These are phyloP conservation scores for Carassius gibelio DNA, from an alignment of 2,113 vertebrate genomes.

Conservation along the genomic window DNA sequence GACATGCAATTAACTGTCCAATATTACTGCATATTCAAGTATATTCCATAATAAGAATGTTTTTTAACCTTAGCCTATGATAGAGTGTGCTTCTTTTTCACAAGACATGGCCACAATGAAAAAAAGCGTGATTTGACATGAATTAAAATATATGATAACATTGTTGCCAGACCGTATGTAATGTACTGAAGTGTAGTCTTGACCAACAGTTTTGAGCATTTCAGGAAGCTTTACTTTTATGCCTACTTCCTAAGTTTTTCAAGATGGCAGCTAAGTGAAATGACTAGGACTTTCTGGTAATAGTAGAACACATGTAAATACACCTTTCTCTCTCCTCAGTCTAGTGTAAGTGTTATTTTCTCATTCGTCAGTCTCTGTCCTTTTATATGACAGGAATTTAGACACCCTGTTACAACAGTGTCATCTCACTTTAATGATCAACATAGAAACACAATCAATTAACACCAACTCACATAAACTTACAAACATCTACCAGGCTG, in stretches of 20 bases:
- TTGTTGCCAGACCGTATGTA: neutral
- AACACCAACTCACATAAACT: neutral
- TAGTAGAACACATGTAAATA: neutral
- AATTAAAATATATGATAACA: neutral
- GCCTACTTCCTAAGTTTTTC: neutral
- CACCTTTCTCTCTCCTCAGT: neutral
- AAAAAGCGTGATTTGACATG: neutral
- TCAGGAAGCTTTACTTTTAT: neutral
- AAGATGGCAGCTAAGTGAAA: neutral
- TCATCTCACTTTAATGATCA: neutral
- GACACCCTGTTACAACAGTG: neutral
- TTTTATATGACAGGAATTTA: neutral
- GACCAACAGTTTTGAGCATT: neutral
- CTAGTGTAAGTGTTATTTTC: neutral
- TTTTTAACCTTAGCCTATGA: neutral
- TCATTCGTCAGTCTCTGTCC: neutral
- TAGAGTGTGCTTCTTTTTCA: neutral
- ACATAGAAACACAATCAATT: neutral
- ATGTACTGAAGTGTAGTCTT: neutral
- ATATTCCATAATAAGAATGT: neutral
- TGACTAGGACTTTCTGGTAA: conserved; percentile 1
- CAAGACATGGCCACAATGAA: neutral
- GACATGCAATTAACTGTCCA: neutral
- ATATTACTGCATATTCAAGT: neutral
- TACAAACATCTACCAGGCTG: neutral